Evolutionary conservation across 2,888 invertebrate species (phyloP), one percentile per base, ranked within the genome.

Genomic region (Pandemis heparana): DNA sequence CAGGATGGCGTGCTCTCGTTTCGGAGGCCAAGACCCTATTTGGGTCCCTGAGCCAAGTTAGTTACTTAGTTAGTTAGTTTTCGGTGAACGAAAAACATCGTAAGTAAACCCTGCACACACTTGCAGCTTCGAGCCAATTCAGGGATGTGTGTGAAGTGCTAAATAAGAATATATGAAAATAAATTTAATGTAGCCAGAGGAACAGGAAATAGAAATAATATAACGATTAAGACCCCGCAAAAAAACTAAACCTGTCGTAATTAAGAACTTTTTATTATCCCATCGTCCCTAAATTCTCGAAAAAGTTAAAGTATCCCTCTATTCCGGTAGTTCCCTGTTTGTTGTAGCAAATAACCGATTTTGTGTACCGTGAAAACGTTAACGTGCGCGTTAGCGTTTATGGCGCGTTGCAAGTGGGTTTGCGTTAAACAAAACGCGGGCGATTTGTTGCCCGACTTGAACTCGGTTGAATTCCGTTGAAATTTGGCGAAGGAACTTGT

Each of bases 311-410:
- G 65, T 71, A 65, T 23, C 14, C 18, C 51, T 12, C 43, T 53
- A 56, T 43, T 65, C 18, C 65, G 14, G 12, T 62, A 43, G 59
- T 23, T 32, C 60, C n/a, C 46, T n/a, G 43, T 63, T 23, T 56
- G 63, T 43, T 63, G 41, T 43, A 18, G 43, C 63, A 63, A 63
- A 63, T 46, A 63, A 63, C 63, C 23, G 14, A n/a, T 70, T 65
- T 70, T 65, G 65, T 70, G 64, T 65, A 64, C 59, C 74, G 67
- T 67, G 69, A 69, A 70, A 74, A 74, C 69, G 60, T 60, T 65
- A 70, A 74, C 65, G 69, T 59, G 51, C 59, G 59, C 64, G 64
- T 74, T 70, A 65, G 61, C 74, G 60, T 74, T 74, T 65, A 65
- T 65, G 65, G 39, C 3, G 48, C 65, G 65, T 51, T 53, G 39